phyloP scores from a whole-genome alignment of 2,113 vertebrate genomes.

The Micronycteris hirsuta region DNA sequence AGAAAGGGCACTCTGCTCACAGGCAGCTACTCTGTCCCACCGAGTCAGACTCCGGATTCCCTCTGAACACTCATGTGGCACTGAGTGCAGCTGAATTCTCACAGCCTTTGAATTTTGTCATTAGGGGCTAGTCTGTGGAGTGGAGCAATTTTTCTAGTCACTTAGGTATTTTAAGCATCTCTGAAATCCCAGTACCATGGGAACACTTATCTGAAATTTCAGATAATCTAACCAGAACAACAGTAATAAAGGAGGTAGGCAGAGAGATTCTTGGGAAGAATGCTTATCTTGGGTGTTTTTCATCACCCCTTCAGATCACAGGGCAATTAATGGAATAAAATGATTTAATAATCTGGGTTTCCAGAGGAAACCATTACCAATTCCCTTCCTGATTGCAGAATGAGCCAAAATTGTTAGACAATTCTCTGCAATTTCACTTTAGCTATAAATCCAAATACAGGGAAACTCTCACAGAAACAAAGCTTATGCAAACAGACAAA shows the following conservation, averaged over 20 bases:
- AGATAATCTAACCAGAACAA: background rate
- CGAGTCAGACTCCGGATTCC: slow-evolving; percentile 27
- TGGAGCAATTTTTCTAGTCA: slow-evolving; percentile 7
- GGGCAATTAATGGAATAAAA: slow-evolving; percentile 46
- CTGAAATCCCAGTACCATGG: slow-evolving; percentile 19
- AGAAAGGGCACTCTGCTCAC: background rate
- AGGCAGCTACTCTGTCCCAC: background rate
- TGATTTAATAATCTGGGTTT: background rate
- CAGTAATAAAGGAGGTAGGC: background rate
- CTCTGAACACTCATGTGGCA: background rate
- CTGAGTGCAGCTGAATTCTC: fast-evolving
- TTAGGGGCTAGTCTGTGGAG: background rate
- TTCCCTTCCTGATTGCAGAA: slow-evolving; percentile 14
- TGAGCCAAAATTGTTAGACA: slow-evolving; percentile 65
- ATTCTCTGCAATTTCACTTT: slow-evolving; percentile 57
- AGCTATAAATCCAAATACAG: slow-evolving; percentile 50
- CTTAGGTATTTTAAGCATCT: slow-evolving; percentile 39
- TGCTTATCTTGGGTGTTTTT: background rate
- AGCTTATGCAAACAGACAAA: slow-evolving; percentile 69
- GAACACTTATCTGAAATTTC: slow-evolving; percentile 49
- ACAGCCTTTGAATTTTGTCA: background rate
- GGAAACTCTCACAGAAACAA: slow-evolving; percentile 68
- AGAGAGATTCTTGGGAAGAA: background rate
- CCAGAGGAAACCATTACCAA: background rate
- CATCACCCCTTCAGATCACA: background rate